These are phyloP conservation scores for Bufo bufo DNA, from an alignment of 2,113 vertebrate genomes.

Conservation along the genomic window DNA sequence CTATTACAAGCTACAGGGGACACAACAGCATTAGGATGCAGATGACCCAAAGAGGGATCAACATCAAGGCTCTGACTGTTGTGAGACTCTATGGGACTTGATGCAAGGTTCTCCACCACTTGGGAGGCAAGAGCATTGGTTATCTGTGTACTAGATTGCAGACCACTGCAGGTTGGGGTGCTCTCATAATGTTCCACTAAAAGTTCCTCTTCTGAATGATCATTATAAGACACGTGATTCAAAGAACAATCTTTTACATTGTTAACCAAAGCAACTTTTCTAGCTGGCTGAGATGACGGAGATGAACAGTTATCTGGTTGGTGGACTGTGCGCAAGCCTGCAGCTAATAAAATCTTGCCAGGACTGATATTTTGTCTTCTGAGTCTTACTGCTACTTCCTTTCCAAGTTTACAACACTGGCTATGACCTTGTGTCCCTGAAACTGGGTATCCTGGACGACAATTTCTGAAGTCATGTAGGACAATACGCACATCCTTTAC, in stretches of 20 bases:
- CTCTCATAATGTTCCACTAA: not conserved
- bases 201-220: not conserved
- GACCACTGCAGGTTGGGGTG: not conserved
- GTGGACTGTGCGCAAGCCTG: too few species aligned
- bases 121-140: not conserved
- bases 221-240: not conserved
- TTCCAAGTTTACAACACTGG: constrained; percentile 39
- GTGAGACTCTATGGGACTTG: not conserved
- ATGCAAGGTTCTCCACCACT: not conserved
- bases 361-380: constrained; percentile 15
- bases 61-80: not conserved
- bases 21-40: not conserved
- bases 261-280: not conserved
- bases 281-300: not conserved
- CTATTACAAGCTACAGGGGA: not conserved
- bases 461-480: constrained; percentile 36
- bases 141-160: not conserved
- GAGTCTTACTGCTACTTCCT: constrained; percentile 35
- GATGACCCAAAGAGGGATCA: not conserved
- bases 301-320: not conserved
- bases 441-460: not conserved
- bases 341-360: not conserved
- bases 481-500: constrained; percentile 35
- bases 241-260: not conserved
- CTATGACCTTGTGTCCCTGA: not conserved